Evolutionary conservation across 2,797 vertebrate genomes (phyloP).

Genomic region (Dicrostonyx torquatus): DNA sequence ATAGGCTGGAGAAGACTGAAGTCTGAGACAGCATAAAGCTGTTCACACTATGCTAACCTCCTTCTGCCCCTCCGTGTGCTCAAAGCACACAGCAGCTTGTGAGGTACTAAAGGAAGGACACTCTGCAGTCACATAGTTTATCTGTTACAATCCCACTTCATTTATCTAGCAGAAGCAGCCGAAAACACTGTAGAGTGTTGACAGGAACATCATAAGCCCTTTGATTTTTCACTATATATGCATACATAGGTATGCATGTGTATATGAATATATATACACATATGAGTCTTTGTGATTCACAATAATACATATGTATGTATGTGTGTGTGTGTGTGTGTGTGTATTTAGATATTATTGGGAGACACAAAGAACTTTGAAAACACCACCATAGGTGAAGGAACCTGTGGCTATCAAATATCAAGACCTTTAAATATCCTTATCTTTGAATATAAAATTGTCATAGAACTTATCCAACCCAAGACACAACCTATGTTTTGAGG

Average conservation of each 20-base stretch:
- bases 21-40: neutral
- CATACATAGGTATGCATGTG: neutral
- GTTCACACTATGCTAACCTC: neutral
- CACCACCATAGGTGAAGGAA: neutral
- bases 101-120: neutral
- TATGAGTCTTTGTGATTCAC: no score
- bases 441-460: neutral
- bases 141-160: neutral
- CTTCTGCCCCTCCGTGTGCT: neutral
- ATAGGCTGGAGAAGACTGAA: neutral
- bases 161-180: neutral
- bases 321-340: no score
- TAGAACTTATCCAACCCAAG: conserved; percentile 30
- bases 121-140: neutral
- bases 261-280: no score
- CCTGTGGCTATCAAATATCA: conserved; percentile 35
- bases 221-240: conserved; percentile 2
- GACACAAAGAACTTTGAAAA: conserved; percentile 29
- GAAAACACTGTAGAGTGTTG: neutral
- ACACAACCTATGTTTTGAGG: neutral
- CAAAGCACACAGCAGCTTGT: neutral
- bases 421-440: neutral
- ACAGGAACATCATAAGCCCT: neutral
- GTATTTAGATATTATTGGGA: neutral
- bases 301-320: neutral